These are phyloP conservation scores for Cyprinodon variegatus DNA, from an alignment of 2,113 vertebrate genomes.

Conservation along the genomic window DNA sequence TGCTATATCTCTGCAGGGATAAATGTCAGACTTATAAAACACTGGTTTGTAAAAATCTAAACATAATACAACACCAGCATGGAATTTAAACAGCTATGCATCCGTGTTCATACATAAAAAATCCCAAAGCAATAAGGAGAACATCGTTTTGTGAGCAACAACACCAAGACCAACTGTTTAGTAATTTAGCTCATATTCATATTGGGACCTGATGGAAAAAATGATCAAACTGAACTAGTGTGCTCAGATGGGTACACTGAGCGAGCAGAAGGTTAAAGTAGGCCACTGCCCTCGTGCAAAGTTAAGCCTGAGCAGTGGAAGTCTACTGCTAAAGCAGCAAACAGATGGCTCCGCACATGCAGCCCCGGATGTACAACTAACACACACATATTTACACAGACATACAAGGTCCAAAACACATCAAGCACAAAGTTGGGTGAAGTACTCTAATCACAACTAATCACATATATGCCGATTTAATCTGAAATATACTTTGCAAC, in stretches of 20 bases:
- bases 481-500: slow-evolving; percentile 13
- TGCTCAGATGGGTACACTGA: slow-evolving; percentile 28
- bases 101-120: background rate
- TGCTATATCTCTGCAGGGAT: background rate
- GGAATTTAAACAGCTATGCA: background rate
- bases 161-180: background rate
- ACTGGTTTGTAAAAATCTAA: background rate
- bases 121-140: background rate
- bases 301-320: slow-evolving; percentile 76
- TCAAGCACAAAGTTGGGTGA: slow-evolving; percentile 43
- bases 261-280: slow-evolving; percentile 79
- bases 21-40: background rate
- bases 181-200: slow-evolving; percentile 16
- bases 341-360: slow-evolving; percentile 77
- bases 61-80: background rate
- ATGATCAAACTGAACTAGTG: slow-evolving; percentile 36
- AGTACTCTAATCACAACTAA: slow-evolving; percentile 42
- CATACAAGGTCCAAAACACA: slow-evolving; percentile 40
- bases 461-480: slow-evolving; percentile 12
- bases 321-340: slow-evolving; percentile 73
- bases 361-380: slow-evolving; percentile 49
- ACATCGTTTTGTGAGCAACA: background rate
- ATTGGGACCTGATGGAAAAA: slow-evolving; percentile 2
- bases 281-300: slow-evolving; percentile 72
- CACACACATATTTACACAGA: slow-evolving; percentile 23